phyloP scores from a whole-genome alignment of 2,113 vertebrate genomes.

The Dunckerocampus dactyliophorus region DNA sequence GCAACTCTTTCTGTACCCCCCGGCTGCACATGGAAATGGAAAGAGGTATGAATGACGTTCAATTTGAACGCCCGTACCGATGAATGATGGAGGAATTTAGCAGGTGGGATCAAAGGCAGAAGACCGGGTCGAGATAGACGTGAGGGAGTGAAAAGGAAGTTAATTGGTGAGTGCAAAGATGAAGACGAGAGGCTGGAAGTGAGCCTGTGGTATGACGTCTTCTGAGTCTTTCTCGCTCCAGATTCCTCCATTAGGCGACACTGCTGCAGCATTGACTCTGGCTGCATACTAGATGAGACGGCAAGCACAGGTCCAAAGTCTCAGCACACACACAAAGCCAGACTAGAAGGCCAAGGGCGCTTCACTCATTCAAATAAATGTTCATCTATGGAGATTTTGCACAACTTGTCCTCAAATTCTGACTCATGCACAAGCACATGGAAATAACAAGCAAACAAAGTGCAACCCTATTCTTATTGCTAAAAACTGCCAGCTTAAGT shows the following conservation, averaged over 20 bases:
- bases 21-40: constrained; percentile 28
- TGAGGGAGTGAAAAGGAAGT: constrained; percentile 48
- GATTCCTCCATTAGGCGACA: constrained; percentile 50
- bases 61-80: constrained; percentile 29
- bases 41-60: constrained; percentile 45
- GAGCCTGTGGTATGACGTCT: constrained; percentile 50
- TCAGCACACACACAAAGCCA: constrained; percentile 20
- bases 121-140: constrained; percentile 43
- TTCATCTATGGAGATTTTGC: no score
- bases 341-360: no score
- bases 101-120: constrained; percentile 38
- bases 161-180: constrained; percentile 51
- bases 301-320: constrained; percentile 33
- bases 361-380: no score
- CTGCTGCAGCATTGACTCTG: constrained; percentile 57
- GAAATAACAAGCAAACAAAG: no score
- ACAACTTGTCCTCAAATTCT: no score
- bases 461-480: no score
- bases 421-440: no score
- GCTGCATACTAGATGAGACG: constrained; percentile 63
- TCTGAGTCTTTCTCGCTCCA: constrained; percentile 34
- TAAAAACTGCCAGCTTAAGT: no score
- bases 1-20: constrained; percentile 7
- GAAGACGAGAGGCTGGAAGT: constrained; percentile 44
- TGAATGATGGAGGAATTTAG: constrained; percentile 45